Percentiles rank a stretch among this genome's conserved stretches.
Conservation (phyloP, 2,888 invertebrate genomes). For the Mythimna lalbum region DNA sequence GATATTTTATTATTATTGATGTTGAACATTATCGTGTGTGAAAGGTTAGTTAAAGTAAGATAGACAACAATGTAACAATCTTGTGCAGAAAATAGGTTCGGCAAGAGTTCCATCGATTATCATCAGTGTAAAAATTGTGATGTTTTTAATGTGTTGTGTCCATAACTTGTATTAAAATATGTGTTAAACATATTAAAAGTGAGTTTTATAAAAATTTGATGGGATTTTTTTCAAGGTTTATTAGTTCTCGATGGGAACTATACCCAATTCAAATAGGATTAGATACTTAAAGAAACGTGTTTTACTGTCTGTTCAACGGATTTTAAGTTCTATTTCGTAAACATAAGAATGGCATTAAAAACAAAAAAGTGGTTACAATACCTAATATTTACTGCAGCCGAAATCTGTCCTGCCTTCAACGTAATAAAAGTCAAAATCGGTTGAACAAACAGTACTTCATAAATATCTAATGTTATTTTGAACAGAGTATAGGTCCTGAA, state of each 20-base stretch:
- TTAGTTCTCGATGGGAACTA: too few species aligned
- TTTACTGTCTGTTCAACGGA: too few species aligned
- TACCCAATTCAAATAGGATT: too few species aligned
- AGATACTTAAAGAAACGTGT: too few species aligned
- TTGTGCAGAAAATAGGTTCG: slow-evolving; percentile 17
- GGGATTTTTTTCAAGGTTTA: neutral
- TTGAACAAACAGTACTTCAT: too few species aligned
- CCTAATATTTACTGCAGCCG: too few species aligned
- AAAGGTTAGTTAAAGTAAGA: slow-evolving; percentile 67
- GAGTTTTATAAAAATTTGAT: neutral
- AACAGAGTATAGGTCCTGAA: neutral
- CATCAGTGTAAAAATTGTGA: slow-evolving; percentile 31
- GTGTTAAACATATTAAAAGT: neutral
- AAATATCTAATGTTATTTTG: too few species aligned
- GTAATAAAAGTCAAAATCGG: too few species aligned
- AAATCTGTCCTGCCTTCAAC: too few species aligned
- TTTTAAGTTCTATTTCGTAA: too few species aligned
- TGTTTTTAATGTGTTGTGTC: slow-evolving; percentile 34
- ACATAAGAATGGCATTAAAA: too few species aligned
- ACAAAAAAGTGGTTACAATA: too few species aligned
- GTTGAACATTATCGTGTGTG: slow-evolving; percentile 65
- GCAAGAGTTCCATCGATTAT: neutral
- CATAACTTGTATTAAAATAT: neutral
- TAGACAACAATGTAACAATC: slow-evolving; percentile 43
- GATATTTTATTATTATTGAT: slow-evolving; percentile 39